These are phyloP conservation scores for Gasteruption jaculator DNA, from an alignment of 2,888 invertebrate genomes.

Conservation along the genomic window DNA sequence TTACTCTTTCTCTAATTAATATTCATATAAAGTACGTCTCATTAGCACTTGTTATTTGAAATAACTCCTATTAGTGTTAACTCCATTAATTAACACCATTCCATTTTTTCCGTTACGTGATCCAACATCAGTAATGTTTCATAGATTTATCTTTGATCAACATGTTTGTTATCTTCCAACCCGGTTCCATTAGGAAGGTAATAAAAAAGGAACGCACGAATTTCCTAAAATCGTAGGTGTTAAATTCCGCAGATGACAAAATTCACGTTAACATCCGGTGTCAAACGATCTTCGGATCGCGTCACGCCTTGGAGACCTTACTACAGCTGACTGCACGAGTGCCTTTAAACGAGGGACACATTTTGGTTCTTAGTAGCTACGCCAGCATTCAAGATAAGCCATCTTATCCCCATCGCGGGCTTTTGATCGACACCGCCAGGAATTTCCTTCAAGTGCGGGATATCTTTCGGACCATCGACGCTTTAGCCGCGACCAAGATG, in stretches of 20 bases:
- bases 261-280: slow-evolving; percentile 58
- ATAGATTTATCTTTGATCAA: not conserved
- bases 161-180: not conserved
- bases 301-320: slow-evolving; percentile 74
- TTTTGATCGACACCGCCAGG: slow-evolving; percentile 83
- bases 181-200: too few relatives aligned
- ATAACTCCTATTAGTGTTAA: too few relatives aligned
- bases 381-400: slow-evolving; percentile 75
- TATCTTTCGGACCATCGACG: slow-evolving; percentile 72
- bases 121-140: too few relatives aligned
- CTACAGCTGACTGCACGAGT: slow-evolving; percentile 61
- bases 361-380: slow-evolving; percentile 60
- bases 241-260: slow-evolving; percentile 53
- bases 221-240: too few relatives aligned
- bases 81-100: too few relatives aligned
- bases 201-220: too few relatives aligned
- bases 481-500: slow-evolving; percentile 82
- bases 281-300: slow-evolving; percentile 66
- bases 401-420: slow-evolving; percentile 76
- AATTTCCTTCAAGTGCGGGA: slow-evolving; percentile 74
- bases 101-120: too few relatives aligned
- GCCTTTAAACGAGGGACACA: slow-evolving; percentile 33
- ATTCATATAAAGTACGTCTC: too few relatives aligned
- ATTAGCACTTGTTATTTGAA: too few relatives aligned
- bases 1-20: too few relatives aligned